Evolutionary conservation across 2,888 invertebrate genomes (phyloP).

Genomic region (Bimastos eiseni): DNA sequence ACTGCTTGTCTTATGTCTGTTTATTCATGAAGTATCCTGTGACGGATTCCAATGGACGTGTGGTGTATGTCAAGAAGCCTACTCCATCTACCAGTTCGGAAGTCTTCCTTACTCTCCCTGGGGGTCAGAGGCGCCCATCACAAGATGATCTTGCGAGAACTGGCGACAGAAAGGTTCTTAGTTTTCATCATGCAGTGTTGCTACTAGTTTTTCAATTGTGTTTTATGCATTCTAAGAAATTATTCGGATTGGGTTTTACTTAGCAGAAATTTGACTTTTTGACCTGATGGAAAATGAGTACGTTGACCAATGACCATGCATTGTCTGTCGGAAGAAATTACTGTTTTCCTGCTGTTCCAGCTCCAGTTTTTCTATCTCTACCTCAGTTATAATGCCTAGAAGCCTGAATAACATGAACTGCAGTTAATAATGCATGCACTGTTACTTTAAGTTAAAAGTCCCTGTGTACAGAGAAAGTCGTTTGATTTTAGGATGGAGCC

Average conservation of each 20-base stretch:
- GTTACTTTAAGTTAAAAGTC: too few species aligned
- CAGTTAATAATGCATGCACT: too few species aligned
- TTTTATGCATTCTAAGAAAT: not conserved
- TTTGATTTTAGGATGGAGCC: constrained; percentile 20
- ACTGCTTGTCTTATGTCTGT: not conserved
- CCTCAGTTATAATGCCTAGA: too few species aligned
- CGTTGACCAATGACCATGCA: too few species aligned
- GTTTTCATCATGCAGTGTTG: not conserved
- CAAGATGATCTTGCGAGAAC: not conserved
- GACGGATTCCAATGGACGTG: constrained; percentile 23
- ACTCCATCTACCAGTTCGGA: constrained; percentile 24
- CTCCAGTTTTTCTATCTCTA: too few species aligned
- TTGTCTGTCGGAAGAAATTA: too few species aligned
- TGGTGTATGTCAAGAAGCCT: constrained; percentile 24
- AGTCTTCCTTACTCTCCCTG: constrained; percentile 33
- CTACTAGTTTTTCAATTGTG: not conserved
- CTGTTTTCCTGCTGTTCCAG: not conserved
- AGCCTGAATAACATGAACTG: too few species aligned
- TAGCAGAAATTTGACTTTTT: not conserved
- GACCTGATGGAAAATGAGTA: not conserved
- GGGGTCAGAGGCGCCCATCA: constrained; percentile 20
- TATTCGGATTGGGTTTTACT: not conserved
- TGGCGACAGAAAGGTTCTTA: not conserved
- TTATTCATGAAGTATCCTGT: not conserved
- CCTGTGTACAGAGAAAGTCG: too few species aligned